Evolutionary conservation across 1,140 invertebrate genomes (phyloP), one percentile per base, ranked within the genome.

Genomic region (Brachionus koreanus): DNA sequence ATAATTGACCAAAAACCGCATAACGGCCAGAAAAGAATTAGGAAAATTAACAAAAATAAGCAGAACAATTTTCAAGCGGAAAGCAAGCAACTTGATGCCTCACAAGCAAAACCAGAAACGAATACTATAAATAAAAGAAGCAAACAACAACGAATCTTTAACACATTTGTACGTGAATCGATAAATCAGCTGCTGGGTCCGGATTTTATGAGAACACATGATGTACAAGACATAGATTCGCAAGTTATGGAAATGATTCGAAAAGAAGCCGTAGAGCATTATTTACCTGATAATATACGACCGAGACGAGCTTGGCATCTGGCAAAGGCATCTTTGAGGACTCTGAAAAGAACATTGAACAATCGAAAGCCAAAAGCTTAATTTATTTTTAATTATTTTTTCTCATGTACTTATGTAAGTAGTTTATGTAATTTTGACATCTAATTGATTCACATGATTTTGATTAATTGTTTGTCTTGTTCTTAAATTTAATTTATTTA

Each of bases 201-300:
- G 6, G 76, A 79, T 43, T 79, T 79, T 79, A 79, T 79, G 76
- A 57, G 76, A 37, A 79, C 49, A 10, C 76, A 79, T 65, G 76
- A 79, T 43, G 76, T 79, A 0, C 76, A 79, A 61, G 76, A 79
- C 39, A 79, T 79, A 33, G 76, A 79, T 23, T 23, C 76, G n/a
- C 49, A 79, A 25, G 49, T 79, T 16, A 79, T 79, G 76, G 76
- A 79, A 61, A 79, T 79, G 76, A 79, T 79, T 16, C 29, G 61
- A 63, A 65, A 79, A 42, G 49, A 79, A 19, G 76, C 76, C 9
- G 52, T 79, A 5, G 46, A 79, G 23, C 35, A 79, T n/a, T 79
- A 79, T 65, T 43, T 79, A 43, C 76, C 76, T 13, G 76, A 79
- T 25, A 79, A 79, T 43, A 79, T 79, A 1, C 19, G 76, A 79